phyloP scores from a whole-genome alignment of 2,113 vertebrate genomes.

The Heliornis fulica region DNA sequence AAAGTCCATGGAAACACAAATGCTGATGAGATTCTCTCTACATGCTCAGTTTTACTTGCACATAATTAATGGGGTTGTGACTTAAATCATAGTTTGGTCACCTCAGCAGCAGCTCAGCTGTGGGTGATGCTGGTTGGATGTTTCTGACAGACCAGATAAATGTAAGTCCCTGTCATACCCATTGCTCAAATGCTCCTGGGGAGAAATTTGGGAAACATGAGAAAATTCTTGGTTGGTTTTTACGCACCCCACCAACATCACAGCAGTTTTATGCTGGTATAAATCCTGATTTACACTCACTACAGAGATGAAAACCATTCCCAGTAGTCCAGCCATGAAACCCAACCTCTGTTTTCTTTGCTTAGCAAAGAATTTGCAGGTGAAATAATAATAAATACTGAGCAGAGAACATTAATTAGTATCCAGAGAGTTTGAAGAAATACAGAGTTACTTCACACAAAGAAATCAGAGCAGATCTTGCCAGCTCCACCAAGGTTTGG shows the following conservation, averaged over 20 bases:
- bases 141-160: background rate
- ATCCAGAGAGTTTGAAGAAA: slow-evolving; percentile 19
- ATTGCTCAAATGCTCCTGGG: background rate
- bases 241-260: background rate
- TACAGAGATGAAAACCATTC: slow-evolving; percentile 2
- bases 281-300: slow-evolving; percentile 3
- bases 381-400: slow-evolving; percentile 47
- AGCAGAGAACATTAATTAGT: background rate
- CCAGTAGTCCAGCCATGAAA: background rate
- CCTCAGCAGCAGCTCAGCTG: background rate
- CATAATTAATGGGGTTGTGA: background rate
- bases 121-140: background rate
- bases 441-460: background rate
- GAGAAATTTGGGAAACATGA: background rate
- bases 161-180: background rate
- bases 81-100: background rate
- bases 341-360: slow-evolving; percentile 38
- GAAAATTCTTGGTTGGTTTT: background rate
- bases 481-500: background rate
- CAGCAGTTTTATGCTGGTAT: background rate
- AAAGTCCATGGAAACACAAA: background rate
- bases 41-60: background rate
- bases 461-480: background rate
- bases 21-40: background rate
- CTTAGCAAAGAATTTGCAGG: slow-evolving; percentile 35